Percentiles rank a stretch among this genome's conserved stretches.
Conservation (phyloP, 2,113 vertebrate species). For the Mormyrus iriodes region DNA sequence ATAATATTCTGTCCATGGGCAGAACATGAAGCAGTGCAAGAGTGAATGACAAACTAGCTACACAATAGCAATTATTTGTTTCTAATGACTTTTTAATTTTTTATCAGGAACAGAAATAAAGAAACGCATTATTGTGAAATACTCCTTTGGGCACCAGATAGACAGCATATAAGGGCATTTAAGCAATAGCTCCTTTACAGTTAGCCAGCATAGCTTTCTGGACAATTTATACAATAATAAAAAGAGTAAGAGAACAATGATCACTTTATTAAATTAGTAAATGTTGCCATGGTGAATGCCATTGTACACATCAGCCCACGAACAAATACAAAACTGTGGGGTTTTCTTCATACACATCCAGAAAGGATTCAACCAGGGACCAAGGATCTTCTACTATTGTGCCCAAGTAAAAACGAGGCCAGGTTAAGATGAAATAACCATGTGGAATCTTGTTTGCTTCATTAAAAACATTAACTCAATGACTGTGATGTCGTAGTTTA, state of each 20-base stretch:
- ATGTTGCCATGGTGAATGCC: background rate
- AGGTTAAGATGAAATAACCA: background rate
- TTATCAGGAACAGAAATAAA: background rate
- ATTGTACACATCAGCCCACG: background rate
- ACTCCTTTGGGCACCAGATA: background rate
- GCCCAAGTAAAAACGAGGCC: background rate
- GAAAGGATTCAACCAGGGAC: background rate
- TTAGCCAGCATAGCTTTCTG: background rate
- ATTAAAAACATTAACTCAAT: background rate
- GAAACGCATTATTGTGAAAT: background rate
- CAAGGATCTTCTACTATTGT: background rate
- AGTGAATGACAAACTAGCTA: background rate
- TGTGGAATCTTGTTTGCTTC: background rate
- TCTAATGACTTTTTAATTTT: background rate
- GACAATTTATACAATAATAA: background rate
- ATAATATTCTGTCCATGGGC: background rate
- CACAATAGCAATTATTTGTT: background rate
- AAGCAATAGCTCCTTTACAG: background rate
- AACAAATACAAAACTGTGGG: background rate
- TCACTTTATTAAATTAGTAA: background rate
- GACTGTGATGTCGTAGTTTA: background rate
- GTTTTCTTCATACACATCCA: background rate
- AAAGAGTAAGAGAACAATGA: background rate
- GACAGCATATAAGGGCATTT: background rate
- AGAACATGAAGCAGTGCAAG: background rate